Percentiles rank a stretch among this genome's conserved stretches.
phyloP scores from a whole-genome alignment of 1,140 invertebrate genomes.

The Leptestheria dahalacensis region DNA sequence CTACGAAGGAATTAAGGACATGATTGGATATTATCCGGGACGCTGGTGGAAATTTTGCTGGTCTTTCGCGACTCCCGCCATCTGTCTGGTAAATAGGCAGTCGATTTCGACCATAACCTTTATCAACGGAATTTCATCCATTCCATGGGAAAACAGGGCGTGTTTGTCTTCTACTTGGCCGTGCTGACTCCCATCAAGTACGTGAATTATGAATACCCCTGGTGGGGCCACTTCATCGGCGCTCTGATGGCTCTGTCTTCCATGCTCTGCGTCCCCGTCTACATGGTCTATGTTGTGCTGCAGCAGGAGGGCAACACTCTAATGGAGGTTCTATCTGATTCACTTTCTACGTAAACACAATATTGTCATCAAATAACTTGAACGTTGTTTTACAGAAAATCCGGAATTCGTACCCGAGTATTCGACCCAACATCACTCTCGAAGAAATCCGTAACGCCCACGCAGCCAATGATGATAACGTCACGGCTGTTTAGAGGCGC shows the following conservation, averaged over 20 bases:
- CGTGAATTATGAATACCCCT: slow-evolving; percentile 84
- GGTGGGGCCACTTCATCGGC: slow-evolving; percentile 83
- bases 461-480: slow-evolving; percentile 3
- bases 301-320: slow-evolving; percentile 60
- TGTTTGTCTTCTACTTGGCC: slow-evolving; percentile 88
- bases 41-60: slow-evolving; percentile 97
- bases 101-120: background rate
- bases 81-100: slow-evolving; percentile 55
- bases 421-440: slow-evolving; percentile 25
- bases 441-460: slow-evolving; percentile 17
- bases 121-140: background rate
- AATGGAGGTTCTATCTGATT: slow-evolving; percentile 44
- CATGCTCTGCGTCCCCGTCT: slow-evolving; percentile 90
- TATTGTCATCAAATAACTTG: slow-evolving; percentile 4
- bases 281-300: slow-evolving; percentile 72
- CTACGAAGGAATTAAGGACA: slow-evolving; percentile 92
- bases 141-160: slow-evolving; percentile 56
- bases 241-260: slow-evolving; percentile 90
- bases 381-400: slow-evolving; percentile 13
- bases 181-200: slow-evolving; percentile 90
- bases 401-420: slow-evolving; percentile 21
- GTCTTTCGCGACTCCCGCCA: slow-evolving; percentile 77
- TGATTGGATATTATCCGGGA: slow-evolving; percentile 95
- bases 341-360: background rate
- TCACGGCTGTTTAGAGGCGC: slow-evolving; percentile 3